Evolutionary conservation across 2,797 vertebrate species (phyloP).

Genomic region (Nothura maculosa): DNA sequence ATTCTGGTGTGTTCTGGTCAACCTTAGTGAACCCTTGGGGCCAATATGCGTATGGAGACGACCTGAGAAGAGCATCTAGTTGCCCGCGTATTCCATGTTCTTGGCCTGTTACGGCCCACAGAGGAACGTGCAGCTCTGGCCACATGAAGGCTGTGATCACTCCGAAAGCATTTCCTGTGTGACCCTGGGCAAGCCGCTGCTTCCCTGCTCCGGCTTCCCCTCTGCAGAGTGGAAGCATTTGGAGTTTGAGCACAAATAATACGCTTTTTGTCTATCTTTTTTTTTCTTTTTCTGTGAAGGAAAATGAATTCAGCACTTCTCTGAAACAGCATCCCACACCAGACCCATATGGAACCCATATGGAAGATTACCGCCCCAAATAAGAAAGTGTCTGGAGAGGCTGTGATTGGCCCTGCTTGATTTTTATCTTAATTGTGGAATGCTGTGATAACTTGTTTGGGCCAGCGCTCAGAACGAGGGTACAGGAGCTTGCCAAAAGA

Average conservation of each 20-base stretch:
- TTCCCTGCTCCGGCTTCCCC: neutral
- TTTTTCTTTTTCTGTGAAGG: neutral
- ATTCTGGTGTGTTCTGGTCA: neutral
- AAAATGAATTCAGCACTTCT: fast-evolving
- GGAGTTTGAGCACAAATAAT: neutral
- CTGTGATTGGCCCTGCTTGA: neutral
- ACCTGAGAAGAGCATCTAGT: neutral
- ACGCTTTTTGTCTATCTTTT: neutral
- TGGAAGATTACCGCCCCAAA: neutral
- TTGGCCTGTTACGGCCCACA: neutral
- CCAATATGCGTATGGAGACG: neutral
- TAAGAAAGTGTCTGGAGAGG: neutral
- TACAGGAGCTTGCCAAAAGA: neutral
- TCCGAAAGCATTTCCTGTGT: conserved; percentile 10
- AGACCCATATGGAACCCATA: neutral
- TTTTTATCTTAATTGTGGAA: neutral
- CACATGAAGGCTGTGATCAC: neutral
- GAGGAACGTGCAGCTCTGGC: neutral
- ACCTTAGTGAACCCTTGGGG: neutral
- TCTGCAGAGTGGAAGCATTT: neutral
- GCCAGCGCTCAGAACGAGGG: neutral
- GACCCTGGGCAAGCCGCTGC: neutral
- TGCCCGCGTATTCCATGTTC: neutral
- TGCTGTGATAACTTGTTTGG: fast-evolving
- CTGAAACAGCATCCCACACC: neutral